Evolutionary conservation across 2,113 vertebrate genomes (phyloP), one percentile per base, ranked within the genome.

Genomic region (Ciconia maguari): DNA sequence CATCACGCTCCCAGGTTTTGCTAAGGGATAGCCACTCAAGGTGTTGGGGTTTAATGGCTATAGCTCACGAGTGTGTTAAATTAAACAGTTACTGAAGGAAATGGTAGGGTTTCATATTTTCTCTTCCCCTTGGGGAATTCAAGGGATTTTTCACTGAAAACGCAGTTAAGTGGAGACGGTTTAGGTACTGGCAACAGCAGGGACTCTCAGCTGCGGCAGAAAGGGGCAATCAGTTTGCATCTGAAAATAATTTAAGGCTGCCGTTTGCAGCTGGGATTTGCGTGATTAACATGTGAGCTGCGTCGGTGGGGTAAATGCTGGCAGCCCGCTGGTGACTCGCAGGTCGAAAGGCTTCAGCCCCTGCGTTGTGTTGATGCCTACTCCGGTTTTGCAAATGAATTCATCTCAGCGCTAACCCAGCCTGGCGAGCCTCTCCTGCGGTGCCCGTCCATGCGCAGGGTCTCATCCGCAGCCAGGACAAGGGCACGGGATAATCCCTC

Each of bases 41-140:
- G 55, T 3, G 26, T 21, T 32, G 82, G 49, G 62, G 5, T 36
- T 68, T 30, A 38, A 13, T 7, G 92, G 78, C 48, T 84, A 6
- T 25, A 30, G 81, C 89, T 84, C 84, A 30, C 0, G 0, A 32
- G 84, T 29, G 61, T 82, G 72, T 79, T 84, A 76, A 97, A 93
- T 97, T 79, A 90, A 96, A 91, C 75, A 71, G 32, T 74, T 72
- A 22, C 75, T 16, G 65, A 76, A 76, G 71, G 72, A 88, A 76
- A 36, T 13, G 13, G 51, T 18, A 69, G 82, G 41, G 36, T 19
- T 57, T 84, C 55, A 4, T 42, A 52, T 62, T 74, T 83, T 86
- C 65, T 70, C 36, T 69, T 60, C 49, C 29, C 36, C 21, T 3
- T 27, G 64, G 68, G 81, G n/a, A 52, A 44, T 83, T 16, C 0